Base-by-base conservation (phyloP, 2,888 invertebrate species). In the Cheilosia vulpina region DNA sequence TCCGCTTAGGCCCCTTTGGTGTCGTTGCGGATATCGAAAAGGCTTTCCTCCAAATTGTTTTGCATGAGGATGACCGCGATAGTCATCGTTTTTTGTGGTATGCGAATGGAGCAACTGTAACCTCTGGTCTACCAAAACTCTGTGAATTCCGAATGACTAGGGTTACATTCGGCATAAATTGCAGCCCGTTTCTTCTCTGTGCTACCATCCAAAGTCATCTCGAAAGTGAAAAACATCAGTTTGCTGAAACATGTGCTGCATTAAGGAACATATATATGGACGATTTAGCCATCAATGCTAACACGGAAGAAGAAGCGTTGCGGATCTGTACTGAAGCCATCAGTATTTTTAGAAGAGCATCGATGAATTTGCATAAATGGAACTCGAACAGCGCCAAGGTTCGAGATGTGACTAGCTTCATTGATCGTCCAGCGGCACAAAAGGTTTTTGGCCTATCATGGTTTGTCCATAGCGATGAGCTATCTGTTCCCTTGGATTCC, bases 1-100 rank as follows among this genome's bases (percentile, higher is more conserved):
- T 69, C 6, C 45, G 69, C 13, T 21, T 57, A 31, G 69, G 69
- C 1, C 31, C 45, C 15, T 57, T 41, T 34, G 57, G 27, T 27
- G 5, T 69, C 19, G 57, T 69, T 17, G 57, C 69, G 17, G 45
- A 68, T 27, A 68, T 68, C 13, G 27, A 68, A 55, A 68, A 68
- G 15, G 45, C 45, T 5, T 45, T 57, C 34, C 45, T 45, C 11
- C 57, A 69, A 21, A 47, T 69, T 24, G 11, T 13, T 0, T 31
- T 55, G 15, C 13, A 45, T 19, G 45, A 17, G 11, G 57, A 55
- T n/a, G 55, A 55, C 7, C 68, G 43, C 11, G 45, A 69, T 27
- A 45, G 57, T n/a, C 57, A 69, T 69, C 57, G 57, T 7, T 66
- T 66, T 19, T 6, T 66, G 2, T 66, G 65, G 65, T 66, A 41